Evolutionary conservation across 2,797 vertebrate species (phyloP).

Genomic region (Geotrypetes seraphini): DNA sequence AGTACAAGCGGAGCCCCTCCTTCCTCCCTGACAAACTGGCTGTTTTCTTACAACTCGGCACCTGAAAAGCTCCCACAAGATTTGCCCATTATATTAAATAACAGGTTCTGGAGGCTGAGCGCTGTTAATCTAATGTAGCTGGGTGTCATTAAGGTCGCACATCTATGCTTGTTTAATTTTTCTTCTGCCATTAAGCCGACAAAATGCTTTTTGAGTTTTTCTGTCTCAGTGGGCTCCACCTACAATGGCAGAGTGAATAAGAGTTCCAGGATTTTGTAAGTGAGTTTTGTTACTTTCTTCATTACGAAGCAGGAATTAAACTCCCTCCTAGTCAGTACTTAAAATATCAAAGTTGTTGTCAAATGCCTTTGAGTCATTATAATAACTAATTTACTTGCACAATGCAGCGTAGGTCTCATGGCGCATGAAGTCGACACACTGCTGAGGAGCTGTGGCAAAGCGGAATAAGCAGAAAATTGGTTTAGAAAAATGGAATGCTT

Average conservation of each 20-base stretch:
- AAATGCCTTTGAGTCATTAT: constrained; percentile 68
- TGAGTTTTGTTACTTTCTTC: constrained; percentile 44
- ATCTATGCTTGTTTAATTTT: constrained; percentile 59
- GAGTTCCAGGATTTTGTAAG: constrained; percentile 49
- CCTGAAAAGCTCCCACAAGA: constrained; percentile 32
- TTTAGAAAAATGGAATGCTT: constrained; percentile 57
- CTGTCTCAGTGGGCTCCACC: constrained; percentile 43
- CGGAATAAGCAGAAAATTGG: constrained; percentile 60
- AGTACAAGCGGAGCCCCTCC: neutral
- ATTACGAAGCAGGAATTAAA: constrained; percentile 67
- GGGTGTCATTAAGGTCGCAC: constrained; percentile 45
- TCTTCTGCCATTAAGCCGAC: constrained; percentile 49
- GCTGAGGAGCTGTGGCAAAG: constrained; percentile 56
- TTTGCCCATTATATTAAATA: constrained; percentile 30
- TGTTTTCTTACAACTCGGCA: constrained; percentile 22
- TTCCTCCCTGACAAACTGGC: constrained; percentile 4
- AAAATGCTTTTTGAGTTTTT: constrained; percentile 41
- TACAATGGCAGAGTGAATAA: constrained; percentile 48
- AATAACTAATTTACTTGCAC: constrained; percentile 66
- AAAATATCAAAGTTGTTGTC: constrained; percentile 72
- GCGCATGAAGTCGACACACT: constrained; percentile 61
- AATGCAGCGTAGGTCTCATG: constrained; percentile 48
- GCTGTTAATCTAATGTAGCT: constrained; percentile 42
- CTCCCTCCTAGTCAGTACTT: constrained; percentile 67
- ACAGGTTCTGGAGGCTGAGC: constrained; percentile 28